Percentiles rank a stretch among this genome's conserved stretches.
Evolutionary conservation across 2,113 vertebrate species (phyloP).

Genomic region (Pseudorasbora parva): DNA sequence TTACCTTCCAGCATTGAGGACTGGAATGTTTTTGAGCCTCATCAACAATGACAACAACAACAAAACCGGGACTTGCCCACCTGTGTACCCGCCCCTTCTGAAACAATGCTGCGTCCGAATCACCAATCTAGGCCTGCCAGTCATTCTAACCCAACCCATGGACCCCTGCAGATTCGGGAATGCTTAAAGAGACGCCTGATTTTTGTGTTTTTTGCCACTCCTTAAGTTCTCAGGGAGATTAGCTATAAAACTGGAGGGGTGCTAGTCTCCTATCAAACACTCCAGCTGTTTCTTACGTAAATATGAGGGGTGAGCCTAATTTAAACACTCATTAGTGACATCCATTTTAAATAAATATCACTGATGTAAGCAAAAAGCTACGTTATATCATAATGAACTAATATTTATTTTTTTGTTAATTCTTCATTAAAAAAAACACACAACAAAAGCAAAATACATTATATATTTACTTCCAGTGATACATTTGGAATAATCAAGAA

Average conservation of each 20-base stretch:
- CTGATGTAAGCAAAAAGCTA: not conserved
- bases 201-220: slow-evolving; percentile 55
- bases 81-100: slow-evolving; percentile 64
- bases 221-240: slow-evolving; percentile 77
- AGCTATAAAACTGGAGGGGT: slow-evolving; percentile 43
- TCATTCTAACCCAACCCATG: slow-evolving; percentile 64
- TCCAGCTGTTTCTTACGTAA: slow-evolving; percentile 30
- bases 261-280: slow-evolving; percentile 27
- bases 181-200: slow-evolving; percentile 68
- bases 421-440: not conserved
- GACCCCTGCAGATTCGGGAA: slow-evolving; percentile 72
- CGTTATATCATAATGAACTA: not conserved
- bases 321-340: slow-evolving; percentile 18
- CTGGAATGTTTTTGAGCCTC: slow-evolving; percentile 70
- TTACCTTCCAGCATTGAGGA: slow-evolving; percentile 54
- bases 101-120: slow-evolving; percentile 72
- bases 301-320: slow-evolving; percentile 33
- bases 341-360: not conserved
- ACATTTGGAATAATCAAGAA: too few relatives aligned
- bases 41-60: slow-evolving; percentile 75
- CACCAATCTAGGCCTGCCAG: slow-evolving; percentile 59
- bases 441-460: not conserved
- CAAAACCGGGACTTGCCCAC: slow-evolving; percentile 66
- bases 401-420: too few relatives aligned
- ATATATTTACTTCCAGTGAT: too few relatives aligned